phyloP scores from a whole-genome alignment of 2,888 invertebrate genomes.

The Glyphotaelius pellucidus region DNA sequence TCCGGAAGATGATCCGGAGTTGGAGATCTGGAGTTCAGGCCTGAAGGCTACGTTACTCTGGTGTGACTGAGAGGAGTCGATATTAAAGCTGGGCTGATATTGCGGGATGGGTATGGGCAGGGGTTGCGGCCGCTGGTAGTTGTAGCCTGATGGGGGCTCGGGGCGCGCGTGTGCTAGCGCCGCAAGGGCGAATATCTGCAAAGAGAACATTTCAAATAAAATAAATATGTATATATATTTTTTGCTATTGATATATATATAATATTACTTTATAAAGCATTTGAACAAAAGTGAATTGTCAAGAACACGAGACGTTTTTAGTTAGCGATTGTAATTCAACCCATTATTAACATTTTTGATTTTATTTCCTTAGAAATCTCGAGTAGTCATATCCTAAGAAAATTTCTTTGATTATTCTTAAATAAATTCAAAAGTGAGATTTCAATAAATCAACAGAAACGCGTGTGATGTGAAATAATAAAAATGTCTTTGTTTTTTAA shows the following conservation, averaged over 20 bases:
- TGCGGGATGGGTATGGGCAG: neutral
- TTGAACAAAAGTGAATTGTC: neutral
- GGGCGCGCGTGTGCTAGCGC: slow-evolving; percentile 79
- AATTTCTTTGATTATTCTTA: no score
- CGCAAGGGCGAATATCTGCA: slow-evolving; percentile 72
- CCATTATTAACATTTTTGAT: neutral
- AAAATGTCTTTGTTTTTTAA: neutral
- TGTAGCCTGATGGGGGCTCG: slow-evolving; percentile 81
- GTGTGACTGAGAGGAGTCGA: slow-evolving; percentile 10
- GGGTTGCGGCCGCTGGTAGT: slow-evolving; percentile 68
- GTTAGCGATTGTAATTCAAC: neutral
- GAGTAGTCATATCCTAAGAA: neutral
- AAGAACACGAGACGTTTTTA: neutral
- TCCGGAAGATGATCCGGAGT: slow-evolving; percentile 22
- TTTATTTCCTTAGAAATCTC: neutral
- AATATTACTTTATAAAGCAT: neutral
- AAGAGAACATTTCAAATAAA: slow-evolving; percentile 28
- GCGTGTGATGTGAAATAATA: neutral
- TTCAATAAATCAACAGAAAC: neutral
- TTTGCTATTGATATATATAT: no score
- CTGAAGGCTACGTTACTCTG: slow-evolving; percentile 23
- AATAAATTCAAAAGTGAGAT: neutral
- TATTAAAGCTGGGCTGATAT: slow-evolving; percentile 28
- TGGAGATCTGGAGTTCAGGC: slow-evolving; percentile 30
- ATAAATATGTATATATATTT: neutral